These are phyloP conservation scores for Agrochola lota DNA, from an alignment of 2,888 invertebrate genomes.

Conservation along the genomic window DNA sequence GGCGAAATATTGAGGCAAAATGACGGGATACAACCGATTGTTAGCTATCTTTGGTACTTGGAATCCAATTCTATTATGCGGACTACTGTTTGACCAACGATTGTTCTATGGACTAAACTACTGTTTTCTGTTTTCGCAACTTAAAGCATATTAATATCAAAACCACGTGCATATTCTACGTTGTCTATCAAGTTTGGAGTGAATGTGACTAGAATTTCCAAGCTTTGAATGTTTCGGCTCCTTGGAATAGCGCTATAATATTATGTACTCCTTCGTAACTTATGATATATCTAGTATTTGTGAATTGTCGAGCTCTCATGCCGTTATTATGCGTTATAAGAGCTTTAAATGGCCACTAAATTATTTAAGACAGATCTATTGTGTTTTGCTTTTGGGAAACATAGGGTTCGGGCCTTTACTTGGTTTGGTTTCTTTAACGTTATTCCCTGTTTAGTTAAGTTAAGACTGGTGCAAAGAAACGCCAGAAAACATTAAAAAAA, in stretches of 20 bases:
- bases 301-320: not conserved
- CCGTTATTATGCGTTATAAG: not conserved
- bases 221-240: slow-evolving; percentile 31
- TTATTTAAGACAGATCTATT: not conserved
- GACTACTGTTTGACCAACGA: slow-evolving; percentile 10
- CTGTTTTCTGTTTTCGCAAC: slow-evolving; percentile 11
- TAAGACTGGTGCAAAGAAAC: not conserved
- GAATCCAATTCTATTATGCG: not conserved
- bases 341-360: not conserved
- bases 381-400: not conserved
- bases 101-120: not conserved
- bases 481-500: not conserved
- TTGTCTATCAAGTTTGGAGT: slow-evolving; percentile 38
- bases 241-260: slow-evolving; percentile 30
- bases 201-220: slow-evolving; percentile 45
- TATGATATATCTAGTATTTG: slow-evolving; percentile 17
- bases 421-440: not conserved
- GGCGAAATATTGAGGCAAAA: slow-evolving; percentile 18
- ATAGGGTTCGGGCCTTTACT: not conserved
- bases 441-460: not conserved
- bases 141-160: slow-evolving; percentile 35
- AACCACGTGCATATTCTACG: slow-evolving; percentile 38
- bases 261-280: slow-evolving; percentile 14
- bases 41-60: not conserved
- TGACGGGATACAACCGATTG: not conserved